phyloP scores from a whole-genome alignment of 2,113 vertebrate species.

The Bubo blakistoni region DNA sequence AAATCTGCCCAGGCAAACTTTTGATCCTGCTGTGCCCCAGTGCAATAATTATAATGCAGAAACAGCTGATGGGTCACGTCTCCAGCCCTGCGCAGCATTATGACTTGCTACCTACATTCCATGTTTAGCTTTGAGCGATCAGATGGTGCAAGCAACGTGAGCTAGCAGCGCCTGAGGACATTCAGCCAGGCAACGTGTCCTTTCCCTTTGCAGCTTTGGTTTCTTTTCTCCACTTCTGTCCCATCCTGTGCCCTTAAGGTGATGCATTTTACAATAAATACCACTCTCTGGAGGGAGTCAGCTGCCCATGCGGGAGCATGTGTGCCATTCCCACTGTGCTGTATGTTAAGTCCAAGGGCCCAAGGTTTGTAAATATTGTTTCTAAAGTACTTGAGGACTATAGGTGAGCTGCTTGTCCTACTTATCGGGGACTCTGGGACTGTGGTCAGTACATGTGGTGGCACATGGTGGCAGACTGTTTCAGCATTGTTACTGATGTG shows the following conservation, averaged over 20 bases:
- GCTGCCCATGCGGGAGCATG: not conserved
- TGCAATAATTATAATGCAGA: conserved; percentile 49
- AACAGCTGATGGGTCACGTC: conserved; percentile 56
- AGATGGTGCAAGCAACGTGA: conserved; percentile 58
- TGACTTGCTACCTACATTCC: conserved; percentile 67
- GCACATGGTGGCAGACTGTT: not conserved
- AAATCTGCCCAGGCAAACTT: conserved; percentile 12
- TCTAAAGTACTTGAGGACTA: not conserved
- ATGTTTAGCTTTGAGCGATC: conserved; percentile 53
- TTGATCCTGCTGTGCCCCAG: conserved; percentile 29
- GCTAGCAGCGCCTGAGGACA: conserved; percentile 37
- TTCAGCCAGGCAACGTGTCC: not conserved
- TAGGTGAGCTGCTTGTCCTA: not conserved
- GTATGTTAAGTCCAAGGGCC: not conserved
- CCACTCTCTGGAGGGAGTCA: not conserved
- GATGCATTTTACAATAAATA: not conserved
- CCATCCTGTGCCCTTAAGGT: not conserved
- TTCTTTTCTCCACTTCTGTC: not conserved
- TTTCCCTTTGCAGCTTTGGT: not conserved
- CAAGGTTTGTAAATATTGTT: conserved; percentile 58
- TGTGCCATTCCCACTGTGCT: conserved; percentile 25
- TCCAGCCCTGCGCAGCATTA: not conserved
- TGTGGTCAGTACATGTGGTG: not conserved
- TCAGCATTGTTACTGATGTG: not conserved
- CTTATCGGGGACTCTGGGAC: not conserved